These are phyloP conservation scores for Acrobasis consociella DNA, from an alignment of 2,888 invertebrate genomes.

Conservation along the genomic window DNA sequence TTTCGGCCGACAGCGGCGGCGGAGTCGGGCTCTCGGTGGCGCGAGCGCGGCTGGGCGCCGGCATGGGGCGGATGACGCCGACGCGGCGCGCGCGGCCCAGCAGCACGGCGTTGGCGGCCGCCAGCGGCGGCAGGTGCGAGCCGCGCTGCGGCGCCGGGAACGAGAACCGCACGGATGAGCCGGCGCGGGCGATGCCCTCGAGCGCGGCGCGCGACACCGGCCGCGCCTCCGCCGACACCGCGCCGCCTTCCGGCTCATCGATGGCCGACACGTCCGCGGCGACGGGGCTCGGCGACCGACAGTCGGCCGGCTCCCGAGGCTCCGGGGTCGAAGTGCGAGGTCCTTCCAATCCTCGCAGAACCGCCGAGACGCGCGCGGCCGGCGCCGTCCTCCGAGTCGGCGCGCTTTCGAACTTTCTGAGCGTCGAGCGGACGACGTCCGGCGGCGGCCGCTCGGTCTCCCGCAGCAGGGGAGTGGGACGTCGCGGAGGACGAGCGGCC, in stretches of 20 bases:
- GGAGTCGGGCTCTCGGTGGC: constrained; percentile 36
- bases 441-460: constrained; percentile 88
- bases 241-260: constrained; percentile 49
- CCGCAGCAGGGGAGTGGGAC: constrained; percentile 76
- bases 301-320: constrained; percentile 43
- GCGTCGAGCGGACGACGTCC: constrained; percentile 93
- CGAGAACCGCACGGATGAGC: constrained; percentile 85
- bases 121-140: constrained; percentile 65
- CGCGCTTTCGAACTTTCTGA: constrained; percentile 91
- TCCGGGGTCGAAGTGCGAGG: constrained; percentile 63
- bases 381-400: constrained; percentile 81
- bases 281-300: constrained; percentile 45
- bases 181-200: constrained; percentile 86
- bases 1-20: constrained; percentile 40
- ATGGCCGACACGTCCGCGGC: constrained; percentile 47
- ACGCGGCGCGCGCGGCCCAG: constrained; percentile 71
- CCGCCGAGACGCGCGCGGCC: constrained; percentile 73
- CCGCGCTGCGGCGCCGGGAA: constrained; percentile 70
- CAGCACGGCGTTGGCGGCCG: constrained; percentile 67
- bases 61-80: constrained; percentile 83
- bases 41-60: constrained; percentile 43
- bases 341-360: constrained; percentile 61
- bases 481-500: constrained; percentile 75
- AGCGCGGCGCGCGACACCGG: constrained; percentile 83
- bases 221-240: constrained; percentile 52